Conservation (phyloP, 2,113 vertebrate species). For the Pseudonaja textilis region DNA sequence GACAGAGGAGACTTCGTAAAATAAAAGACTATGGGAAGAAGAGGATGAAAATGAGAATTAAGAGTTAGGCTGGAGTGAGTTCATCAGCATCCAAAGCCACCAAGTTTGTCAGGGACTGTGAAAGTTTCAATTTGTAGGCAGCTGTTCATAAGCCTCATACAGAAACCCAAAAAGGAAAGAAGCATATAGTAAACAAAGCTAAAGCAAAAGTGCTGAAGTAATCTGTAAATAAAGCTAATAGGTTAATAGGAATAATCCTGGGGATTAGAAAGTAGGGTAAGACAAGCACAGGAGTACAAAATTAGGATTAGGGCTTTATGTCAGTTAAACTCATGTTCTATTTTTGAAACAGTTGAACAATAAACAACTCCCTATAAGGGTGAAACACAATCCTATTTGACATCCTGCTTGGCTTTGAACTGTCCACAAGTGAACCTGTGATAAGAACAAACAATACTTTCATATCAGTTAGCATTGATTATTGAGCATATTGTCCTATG, state of each 20-base stretch:
- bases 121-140: not conserved
- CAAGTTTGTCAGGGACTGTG: not conserved
- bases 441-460: constrained; percentile 31
- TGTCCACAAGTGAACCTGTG: not conserved
- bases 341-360: not conserved
- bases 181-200: not conserved
- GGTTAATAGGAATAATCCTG: not conserved
- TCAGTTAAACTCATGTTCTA: not conserved
- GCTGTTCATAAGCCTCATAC: not conserved
- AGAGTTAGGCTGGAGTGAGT: not conserved
- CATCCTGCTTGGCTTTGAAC: not conserved
- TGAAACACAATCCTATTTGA: not conserved
- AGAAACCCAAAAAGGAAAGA: not conserved
- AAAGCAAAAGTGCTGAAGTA: not conserved
- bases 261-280: not conserved
- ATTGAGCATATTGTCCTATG: not conserved
- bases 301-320: not conserved
- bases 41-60: not conserved
- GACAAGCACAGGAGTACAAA: not conserved
- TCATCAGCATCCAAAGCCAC: not conserved
- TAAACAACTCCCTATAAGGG: not conserved
- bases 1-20: not conserved
- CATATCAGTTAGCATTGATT: constrained; percentile 15
- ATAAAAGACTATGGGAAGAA: not conserved
- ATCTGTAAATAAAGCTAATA: not conserved